Percentiles rank a stretch among this genome's conserved stretches.
Conservation (phyloP, 2,797 vertebrate species). For the Helarctos malayanus region DNA sequence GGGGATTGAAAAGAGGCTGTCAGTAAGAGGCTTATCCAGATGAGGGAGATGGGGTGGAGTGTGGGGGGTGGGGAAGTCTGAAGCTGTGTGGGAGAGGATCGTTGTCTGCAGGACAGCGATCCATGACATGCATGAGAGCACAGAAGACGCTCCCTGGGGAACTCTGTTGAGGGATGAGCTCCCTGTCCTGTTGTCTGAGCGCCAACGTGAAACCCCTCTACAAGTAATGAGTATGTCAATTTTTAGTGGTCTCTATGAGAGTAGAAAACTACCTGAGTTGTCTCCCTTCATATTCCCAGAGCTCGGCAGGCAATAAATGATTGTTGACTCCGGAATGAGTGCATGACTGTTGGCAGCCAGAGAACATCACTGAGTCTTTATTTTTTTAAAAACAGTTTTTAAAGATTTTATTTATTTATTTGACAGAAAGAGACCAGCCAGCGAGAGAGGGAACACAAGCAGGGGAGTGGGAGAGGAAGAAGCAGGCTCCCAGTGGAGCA, state of each 20-base stretch:
- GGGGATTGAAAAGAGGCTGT: background rate
- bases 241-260: background rate
- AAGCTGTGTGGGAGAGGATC: background rate
- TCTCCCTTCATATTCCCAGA: background rate
- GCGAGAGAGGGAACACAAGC: too few relatives aligned
- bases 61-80: background rate
- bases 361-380: background rate
- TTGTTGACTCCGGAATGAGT: background rate
- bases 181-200: background rate
- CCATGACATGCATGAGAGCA: background rate
- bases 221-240: background rate
- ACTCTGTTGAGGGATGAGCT: background rate
- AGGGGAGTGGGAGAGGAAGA: too few relatives aligned
- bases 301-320: background rate
- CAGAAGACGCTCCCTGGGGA: background rate
- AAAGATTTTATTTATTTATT: too few relatives aligned
- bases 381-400: too few relatives aligned
- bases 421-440: too few relatives aligned
- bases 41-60: background rate
- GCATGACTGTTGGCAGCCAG: background rate
- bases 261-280: background rate
- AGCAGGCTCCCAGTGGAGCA: too few relatives aligned
- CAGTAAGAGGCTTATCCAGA: background rate
- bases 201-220: background rate
- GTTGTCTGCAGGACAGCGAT: background rate